Base-by-base conservation (phyloP, 2,113 vertebrate genomes). In the Cebidichthys violaceus region DNA sequence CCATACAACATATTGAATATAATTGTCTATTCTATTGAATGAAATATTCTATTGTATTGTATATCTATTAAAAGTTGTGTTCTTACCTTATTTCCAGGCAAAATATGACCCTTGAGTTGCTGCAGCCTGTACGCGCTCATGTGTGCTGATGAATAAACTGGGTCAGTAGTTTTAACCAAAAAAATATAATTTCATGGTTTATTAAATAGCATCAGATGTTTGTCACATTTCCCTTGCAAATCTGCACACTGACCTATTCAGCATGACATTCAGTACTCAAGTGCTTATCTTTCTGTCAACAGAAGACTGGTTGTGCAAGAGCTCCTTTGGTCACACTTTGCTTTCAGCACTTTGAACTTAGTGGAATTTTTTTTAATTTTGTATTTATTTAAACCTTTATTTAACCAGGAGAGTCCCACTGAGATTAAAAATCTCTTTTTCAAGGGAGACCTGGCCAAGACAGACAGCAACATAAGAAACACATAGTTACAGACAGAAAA, bases 41-140 rank as follows among this genome's bases (percentile, higher is more conserved):
- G 1, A 47, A 13, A 55, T 24, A 0, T 81, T 18, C 2, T 45
- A n/a, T 17, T 61, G 33, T 43, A 17, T 9, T 22, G 39, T 13
- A 72, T 2, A 62, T 39, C 20, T 17, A 7, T 39, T 22, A n/a
- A 4, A 55, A 31, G 11, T 31, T 61, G 24, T 41, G 29, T 17
- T 14, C 89, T 85, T 92, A 94, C 94, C 94, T 92, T 90, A 55
- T 86, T 82, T 80, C 60, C 82, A 73, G 79, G 27, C 62, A 92
- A 22, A 84, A 94, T 81, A 39, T 94, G 91, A 75, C 75, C 82
- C 66, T 90, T 82, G 15, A 93, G 71, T 55, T 81, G 86, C 31
- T 91, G 91, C 61, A 94, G 87, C 62, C 93, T 93, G 24, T 64
- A 13, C 0, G 64, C 39, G 73, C 89, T 91, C 93, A 93, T 95